These are phyloP conservation scores for Pangasius sanitwongsei DNA, from an alignment of 2,797 vertebrate species.

Conservation along the genomic window DNA sequence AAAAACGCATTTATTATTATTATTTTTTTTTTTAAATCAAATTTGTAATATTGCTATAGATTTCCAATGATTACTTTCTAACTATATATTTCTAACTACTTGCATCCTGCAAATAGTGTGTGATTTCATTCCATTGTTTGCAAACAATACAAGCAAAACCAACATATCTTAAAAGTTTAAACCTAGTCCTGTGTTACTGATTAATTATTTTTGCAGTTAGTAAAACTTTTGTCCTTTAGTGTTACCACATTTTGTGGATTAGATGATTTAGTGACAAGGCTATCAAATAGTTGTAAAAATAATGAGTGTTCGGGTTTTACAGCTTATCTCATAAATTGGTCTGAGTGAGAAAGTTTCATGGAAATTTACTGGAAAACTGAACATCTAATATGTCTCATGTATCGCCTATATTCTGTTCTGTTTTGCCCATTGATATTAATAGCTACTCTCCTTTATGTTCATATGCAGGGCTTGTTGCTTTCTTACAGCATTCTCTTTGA, in stretches of 20 bases:
- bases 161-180: neutral
- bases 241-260: neutral
- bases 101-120: neutral
- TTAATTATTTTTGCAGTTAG: neutral
- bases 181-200: neutral
- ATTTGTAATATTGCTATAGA: neutral
- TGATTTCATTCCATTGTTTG: neutral
- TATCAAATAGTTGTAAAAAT: neutral
- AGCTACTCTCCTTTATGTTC: slow-evolving; percentile 1
- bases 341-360: too few relatives aligned
- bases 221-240: neutral
- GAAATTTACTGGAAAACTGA: slow-evolving; percentile 10
- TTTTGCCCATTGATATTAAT: neutral
- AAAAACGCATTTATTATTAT: neutral
- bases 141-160: neutral
- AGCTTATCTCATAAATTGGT: neutral
- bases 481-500: slow-evolving; percentile 20
- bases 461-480: slow-evolving; percentile 13
- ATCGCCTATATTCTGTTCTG: neutral
- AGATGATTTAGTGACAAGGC: neutral
- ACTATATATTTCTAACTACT: neutral
- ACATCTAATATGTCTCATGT: neutral
- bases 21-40: neutral
- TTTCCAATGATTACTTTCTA: neutral
- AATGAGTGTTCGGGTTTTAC: neutral